A percentile compares a stretch with the other conserved stretches of the same genome.
phyloP scores from a whole-genome alignment of 2,797 vertebrate genomes.

The Tamandua tetradactyla region DNA sequence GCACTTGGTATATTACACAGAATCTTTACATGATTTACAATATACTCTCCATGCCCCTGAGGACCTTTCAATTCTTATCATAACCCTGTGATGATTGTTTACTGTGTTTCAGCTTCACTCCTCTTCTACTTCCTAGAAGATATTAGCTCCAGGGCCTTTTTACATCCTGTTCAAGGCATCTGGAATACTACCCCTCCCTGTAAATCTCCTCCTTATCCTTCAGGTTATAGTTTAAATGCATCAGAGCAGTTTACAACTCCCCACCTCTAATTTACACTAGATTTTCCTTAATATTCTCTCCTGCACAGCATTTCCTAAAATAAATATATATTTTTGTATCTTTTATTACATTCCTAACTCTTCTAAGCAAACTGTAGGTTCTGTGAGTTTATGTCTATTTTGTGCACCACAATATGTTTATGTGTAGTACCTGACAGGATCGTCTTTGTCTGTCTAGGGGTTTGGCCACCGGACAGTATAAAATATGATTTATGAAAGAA shows the following conservation, averaged over 20 bases:
- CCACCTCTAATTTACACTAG: neutral
- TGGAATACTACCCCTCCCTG: neutral
- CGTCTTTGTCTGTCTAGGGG: too few relatives aligned
- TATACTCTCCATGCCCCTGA: neutral
- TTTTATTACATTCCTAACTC: conserved; percentile 25
- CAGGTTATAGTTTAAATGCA: neutral
- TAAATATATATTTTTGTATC: neutral
- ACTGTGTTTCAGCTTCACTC: neutral
- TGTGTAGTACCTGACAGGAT: too few relatives aligned
- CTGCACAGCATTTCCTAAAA: neutral
- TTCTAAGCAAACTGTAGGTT: neutral
- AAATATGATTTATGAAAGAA: too few relatives aligned
- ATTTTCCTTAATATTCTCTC: neutral
- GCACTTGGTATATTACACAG: neutral
- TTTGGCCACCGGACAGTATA: too few relatives aligned
- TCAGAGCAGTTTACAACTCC: neutral
- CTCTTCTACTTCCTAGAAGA: neutral
- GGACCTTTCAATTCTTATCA: neutral
- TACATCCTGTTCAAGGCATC: neutral
- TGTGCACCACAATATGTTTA: neutral
- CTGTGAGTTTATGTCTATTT: neutral
- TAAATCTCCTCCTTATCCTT: neutral
- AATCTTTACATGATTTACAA: neutral
- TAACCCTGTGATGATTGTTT: neutral
- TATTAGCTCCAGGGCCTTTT: neutral